Percentiles rank a stretch among this genome's conserved stretches.
Conservation (phyloP, 1,140 invertebrate species). For the Drosophila takahashii region DNA sequence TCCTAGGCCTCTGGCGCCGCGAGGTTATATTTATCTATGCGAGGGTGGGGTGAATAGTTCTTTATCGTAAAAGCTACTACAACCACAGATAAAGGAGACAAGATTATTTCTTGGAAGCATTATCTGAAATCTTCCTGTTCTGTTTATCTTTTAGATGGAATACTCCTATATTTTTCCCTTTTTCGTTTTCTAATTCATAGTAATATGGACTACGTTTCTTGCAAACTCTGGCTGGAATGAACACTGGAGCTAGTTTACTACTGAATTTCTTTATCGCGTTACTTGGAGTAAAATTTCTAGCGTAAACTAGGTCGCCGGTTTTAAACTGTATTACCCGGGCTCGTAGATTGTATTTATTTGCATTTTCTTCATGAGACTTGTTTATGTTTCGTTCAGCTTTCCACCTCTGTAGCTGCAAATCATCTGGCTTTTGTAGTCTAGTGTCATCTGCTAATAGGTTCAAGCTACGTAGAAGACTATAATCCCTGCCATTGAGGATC, state of each 20-base stretch:
- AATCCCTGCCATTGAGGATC: slow-evolving; percentile 19
- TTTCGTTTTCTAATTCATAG: not conserved
- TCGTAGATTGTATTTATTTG: slow-evolving; percentile 6
- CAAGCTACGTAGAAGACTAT: not conserved
- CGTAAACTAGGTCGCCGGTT: not conserved
- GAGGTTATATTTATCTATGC: too few species aligned
- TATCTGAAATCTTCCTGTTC: not conserved
- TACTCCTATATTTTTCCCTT: not conserved
- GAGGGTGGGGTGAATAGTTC: too few species aligned
- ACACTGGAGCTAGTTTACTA: not conserved
- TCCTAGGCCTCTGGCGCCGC: too few species aligned
- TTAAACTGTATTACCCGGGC: not conserved
- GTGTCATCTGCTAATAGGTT: not conserved
- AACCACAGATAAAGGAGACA: not conserved
- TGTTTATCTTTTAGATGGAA: not conserved
- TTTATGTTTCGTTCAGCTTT: not conserved
- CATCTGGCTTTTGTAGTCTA: not conserved
- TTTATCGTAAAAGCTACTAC: too few species aligned
- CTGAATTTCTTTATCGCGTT: slow-evolving; percentile 1
- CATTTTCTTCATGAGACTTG: not conserved
- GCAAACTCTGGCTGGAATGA: not conserved
- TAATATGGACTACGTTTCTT: not conserved
- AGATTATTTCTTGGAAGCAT: not conserved
- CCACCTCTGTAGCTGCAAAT: not conserved
- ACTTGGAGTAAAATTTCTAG: slow-evolving; percentile 2